phyloP scores from a whole-genome alignment of 2,797 vertebrate species.

The Danio albolineatus region DNA sequence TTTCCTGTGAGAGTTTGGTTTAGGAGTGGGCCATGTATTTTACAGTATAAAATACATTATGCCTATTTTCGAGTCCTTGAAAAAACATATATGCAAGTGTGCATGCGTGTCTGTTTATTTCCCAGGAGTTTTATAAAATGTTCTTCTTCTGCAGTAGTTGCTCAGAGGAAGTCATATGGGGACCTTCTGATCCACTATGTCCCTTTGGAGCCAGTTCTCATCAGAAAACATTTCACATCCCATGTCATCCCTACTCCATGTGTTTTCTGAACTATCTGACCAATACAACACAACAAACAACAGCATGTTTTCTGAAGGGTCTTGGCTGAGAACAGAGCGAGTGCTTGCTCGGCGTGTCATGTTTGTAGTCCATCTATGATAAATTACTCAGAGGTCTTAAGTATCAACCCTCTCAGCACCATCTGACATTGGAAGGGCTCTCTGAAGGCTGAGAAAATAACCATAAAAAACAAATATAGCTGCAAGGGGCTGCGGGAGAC shows the following conservation, averaged over 20 bases:
- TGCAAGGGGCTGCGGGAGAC: neutral
- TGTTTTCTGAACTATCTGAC: conserved; percentile 6
- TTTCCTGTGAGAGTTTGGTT: too few relatives aligned
- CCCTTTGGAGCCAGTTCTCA: conserved; percentile 51
- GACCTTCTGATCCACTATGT: conserved; percentile 56
- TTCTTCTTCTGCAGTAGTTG: neutral
- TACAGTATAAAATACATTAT: too few relatives aligned
- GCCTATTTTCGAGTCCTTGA: too few relatives aligned
- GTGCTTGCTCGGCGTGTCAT: conserved; percentile 26
- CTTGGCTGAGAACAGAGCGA: conserved; percentile 42
- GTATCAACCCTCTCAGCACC: neutral
- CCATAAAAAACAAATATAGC: conserved; percentile 20
- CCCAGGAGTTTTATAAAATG: conserved; percentile 1
- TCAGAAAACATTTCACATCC: conserved; percentile 17
- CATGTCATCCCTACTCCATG: neutral
- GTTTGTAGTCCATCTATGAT: neutral
- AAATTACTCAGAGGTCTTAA: neutral
- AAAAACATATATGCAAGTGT: too few relatives aligned
- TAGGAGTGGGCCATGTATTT: too few relatives aligned
- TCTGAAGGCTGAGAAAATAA: conserved; percentile 15
- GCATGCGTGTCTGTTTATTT: too few relatives aligned
- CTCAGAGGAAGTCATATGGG: conserved; percentile 42
- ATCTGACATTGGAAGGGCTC: neutral
- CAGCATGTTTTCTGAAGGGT: conserved; percentile 49
- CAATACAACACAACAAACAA: conserved; percentile 50